These are phyloP conservation scores for Tipula lateralis DNA, from an alignment of 2,888 invertebrate genomes.

Conservation along the genomic window DNA sequence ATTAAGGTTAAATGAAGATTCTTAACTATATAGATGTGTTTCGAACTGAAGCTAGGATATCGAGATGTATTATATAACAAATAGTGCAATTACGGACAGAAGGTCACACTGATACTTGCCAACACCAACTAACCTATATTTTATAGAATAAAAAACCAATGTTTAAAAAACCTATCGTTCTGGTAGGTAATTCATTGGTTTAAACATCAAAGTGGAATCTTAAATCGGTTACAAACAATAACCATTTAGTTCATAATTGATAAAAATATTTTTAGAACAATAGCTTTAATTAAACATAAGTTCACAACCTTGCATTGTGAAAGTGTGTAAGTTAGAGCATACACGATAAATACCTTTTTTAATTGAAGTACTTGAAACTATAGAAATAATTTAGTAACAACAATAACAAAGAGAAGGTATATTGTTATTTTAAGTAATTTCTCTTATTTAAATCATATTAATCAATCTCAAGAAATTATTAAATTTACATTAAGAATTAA, in stretches of 20 bases:
- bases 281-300: background rate
- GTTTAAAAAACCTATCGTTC: too few species aligned
- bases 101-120: too few species aligned
- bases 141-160: too few species aligned
- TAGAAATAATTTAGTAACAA: background rate
- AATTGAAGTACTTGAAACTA: background rate
- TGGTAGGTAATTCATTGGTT: too few species aligned
- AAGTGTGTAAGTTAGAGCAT: background rate
- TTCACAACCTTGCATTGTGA: background rate
- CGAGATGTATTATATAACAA: too few species aligned
- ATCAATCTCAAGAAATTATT: constrained; percentile 11
- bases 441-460: background rate
- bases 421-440: background rate
- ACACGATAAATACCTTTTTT: background rate
- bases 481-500: constrained; percentile 9
- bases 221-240: background rate
- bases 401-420: background rate
- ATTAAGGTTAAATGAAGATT: background rate
- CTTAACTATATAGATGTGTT: background rate
- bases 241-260: background rate
- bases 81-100: too few species aligned
- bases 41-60: background rate
- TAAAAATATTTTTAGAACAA: background rate
- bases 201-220: too few species aligned
- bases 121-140: too few species aligned